Evolutionary conservation across 2,113 vertebrate genomes (phyloP).

Genomic region (Canis aureus): DNA sequence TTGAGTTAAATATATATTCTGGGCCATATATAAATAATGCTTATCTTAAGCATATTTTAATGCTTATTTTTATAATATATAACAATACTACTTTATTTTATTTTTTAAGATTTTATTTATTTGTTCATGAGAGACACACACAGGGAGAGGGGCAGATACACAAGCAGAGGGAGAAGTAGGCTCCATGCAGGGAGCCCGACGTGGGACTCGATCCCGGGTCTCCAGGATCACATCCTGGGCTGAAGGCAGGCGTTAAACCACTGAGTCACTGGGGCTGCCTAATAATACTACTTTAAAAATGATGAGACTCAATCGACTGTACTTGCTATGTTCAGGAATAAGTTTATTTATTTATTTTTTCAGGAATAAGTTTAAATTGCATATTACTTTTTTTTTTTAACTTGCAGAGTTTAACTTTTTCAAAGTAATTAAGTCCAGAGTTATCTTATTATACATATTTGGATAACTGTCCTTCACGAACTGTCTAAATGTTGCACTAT

Average conservation of each 20-base stretch:
- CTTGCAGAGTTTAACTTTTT: slow-evolving; percentile 6
- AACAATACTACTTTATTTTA: neutral
- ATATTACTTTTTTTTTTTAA: neutral
- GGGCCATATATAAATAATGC: neutral
- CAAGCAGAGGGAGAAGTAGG: too few species aligned
- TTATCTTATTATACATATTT: neutral
- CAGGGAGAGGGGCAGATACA: too few species aligned
- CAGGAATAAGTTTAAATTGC: neutral
- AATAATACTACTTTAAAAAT: slow-evolving; percentile 32
- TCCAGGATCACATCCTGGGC: too few species aligned
- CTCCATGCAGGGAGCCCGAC: too few species aligned
- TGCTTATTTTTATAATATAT: neutral
- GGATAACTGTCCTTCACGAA: neutral
- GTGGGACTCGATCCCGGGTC: too few species aligned
- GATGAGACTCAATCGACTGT: neutral
- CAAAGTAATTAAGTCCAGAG: neutral
- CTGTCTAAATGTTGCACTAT: neutral
- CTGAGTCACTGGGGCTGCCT: too few species aligned
- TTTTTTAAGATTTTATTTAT: too few species aligned
- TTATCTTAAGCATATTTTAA: too few species aligned
- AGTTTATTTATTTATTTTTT: neutral
- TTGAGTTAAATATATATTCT: neutral
- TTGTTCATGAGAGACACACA: too few species aligned
- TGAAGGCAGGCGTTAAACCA: too few species aligned
- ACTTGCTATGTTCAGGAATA: neutral